phyloP scores from a whole-genome alignment of 23 tunicate genomes.

The Ciona savignyi region DNA sequence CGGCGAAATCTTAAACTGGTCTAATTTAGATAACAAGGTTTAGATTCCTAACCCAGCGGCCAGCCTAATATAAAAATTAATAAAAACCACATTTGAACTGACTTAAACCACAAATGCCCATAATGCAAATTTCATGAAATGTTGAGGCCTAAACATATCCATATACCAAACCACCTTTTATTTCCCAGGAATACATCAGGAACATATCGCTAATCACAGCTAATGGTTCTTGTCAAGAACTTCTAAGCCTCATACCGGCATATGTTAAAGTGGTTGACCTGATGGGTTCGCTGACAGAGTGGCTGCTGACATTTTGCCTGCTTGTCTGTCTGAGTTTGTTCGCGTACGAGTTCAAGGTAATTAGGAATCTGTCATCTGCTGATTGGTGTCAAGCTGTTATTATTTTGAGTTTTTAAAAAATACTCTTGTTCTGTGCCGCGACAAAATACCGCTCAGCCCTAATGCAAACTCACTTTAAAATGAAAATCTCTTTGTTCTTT shows the following conservation, averaged over 20 bases:
- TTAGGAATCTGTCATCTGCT: too few relatives aligned
- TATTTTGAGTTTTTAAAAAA: background rate
- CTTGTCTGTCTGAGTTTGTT: conserved; percentile 59
- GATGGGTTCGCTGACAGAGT: conserved; percentile 52
- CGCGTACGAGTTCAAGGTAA: conserved; percentile 70
- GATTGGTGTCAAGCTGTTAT: background rate
- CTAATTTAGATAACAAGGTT: too few relatives aligned
- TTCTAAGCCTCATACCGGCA: conserved; percentile 38
- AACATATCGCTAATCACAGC: conserved; percentile 6
- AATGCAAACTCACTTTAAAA: too few relatives aligned
- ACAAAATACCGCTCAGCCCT: too few relatives aligned
- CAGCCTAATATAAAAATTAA: too few relatives aligned
- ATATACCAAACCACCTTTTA: background rate
- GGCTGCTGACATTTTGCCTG: conserved; percentile 65
- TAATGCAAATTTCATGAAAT: background rate
- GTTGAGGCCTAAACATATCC: background rate
- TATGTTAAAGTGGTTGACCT: conserved; percentile 34
- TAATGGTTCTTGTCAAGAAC: conserved; percentile 60
- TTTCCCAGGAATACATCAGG: background rate
- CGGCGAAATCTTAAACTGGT: too few relatives aligned
- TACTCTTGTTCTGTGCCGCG: background rate
- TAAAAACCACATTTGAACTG: too few relatives aligned
- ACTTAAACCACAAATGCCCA: background rate
- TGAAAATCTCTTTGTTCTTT: too few relatives aligned
- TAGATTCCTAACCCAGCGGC: too few relatives aligned